These are phyloP conservation scores for Amblyjoppa fuscipennis DNA, from an alignment of 2,888 invertebrate genomes.

Conservation along the genomic window DNA sequence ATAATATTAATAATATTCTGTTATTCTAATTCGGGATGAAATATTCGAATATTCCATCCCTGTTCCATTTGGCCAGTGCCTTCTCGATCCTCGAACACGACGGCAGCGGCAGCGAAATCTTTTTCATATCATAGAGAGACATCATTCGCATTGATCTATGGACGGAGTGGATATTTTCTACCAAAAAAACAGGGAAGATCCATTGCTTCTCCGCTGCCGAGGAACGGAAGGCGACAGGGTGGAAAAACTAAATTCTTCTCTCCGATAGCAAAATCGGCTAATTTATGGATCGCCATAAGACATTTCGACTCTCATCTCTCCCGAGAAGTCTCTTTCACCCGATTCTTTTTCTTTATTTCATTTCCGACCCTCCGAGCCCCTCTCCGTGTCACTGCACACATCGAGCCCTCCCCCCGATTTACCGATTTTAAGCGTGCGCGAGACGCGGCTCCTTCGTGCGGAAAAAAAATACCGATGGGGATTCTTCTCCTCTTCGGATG, in stretches of 20 bases:
- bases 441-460: conserved; percentile 36
- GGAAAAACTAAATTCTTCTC: conserved; percentile 25
- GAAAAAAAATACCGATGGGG: conserved; percentile 67
- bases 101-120: too few relatives aligned
- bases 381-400: conserved; percentile 44
- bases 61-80: too few relatives aligned
- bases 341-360: conserved; percentile 26
- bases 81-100: too few relatives aligned
- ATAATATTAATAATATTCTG: too few relatives aligned
- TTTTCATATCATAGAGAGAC: too few relatives aligned
- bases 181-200: background rate
- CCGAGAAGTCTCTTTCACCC: conserved; percentile 33
- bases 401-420: conserved; percentile 70
- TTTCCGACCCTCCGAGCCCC: conserved; percentile 40
- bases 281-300: conserved; percentile 68
- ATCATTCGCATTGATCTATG: background rate
- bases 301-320: conserved; percentile 23
- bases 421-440: conserved; percentile 75
- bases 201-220: background rate
- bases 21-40: too few relatives aligned
- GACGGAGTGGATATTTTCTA: background rate
- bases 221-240: background rate
- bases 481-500: conserved; percentile 13
- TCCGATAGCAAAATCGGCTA: conserved; percentile 55
- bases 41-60: too few relatives aligned